These are phyloP conservation scores for Hypselothyrea guttata DNA, from an alignment of 2,888 invertebrate species.

Conservation along the genomic window DNA sequence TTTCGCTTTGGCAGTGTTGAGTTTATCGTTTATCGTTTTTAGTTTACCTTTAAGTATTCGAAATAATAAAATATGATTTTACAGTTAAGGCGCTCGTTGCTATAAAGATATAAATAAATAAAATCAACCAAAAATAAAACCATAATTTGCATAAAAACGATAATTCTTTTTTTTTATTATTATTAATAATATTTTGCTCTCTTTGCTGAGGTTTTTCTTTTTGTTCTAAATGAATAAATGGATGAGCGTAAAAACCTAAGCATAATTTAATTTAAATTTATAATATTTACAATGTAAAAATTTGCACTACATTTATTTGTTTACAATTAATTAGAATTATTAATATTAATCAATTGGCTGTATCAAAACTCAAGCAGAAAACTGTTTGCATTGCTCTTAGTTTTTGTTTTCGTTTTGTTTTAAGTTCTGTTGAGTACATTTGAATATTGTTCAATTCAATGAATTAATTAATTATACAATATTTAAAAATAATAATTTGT, in stretches of 20 bases:
- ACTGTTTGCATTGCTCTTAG: slow-evolving; percentile 37
- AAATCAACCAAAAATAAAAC: slow-evolving; percentile 4
- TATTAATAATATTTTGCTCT: slow-evolving; percentile 23
- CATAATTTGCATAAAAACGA: slow-evolving; percentile 19
- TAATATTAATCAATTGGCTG: slow-evolving; percentile 3
- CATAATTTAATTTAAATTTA: slow-evolving; percentile 23
- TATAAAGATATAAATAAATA: not conserved
- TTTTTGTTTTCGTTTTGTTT: not conserved
- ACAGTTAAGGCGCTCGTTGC: too few relatives aligned
- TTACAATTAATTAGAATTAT: slow-evolving; percentile 18
- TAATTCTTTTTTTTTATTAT: slow-evolving; percentile 32
- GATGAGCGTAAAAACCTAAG: slow-evolving; percentile 20
- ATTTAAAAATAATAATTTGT: slow-evolving; percentile 29
- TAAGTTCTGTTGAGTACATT: not conserved
- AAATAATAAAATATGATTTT: too few relatives aligned
- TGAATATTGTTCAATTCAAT: slow-evolving; percentile 8
- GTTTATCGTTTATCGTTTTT: slow-evolving; percentile 38
- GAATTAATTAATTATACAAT: slow-evolving; percentile 9
- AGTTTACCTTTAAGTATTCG: too few relatives aligned
- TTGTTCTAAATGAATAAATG: slow-evolving; percentile 23
- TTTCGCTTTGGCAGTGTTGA: slow-evolving; percentile 79
- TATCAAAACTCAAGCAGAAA: slow-evolving; percentile 16
- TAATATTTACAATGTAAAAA: slow-evolving; percentile 45
- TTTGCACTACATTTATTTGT: slow-evolving; percentile 45
- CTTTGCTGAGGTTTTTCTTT: slow-evolving; percentile 4